phyloP scores from a whole-genome alignment of 2,888 invertebrate species.

The Stenoptilia bipunctidactyla region DNA sequence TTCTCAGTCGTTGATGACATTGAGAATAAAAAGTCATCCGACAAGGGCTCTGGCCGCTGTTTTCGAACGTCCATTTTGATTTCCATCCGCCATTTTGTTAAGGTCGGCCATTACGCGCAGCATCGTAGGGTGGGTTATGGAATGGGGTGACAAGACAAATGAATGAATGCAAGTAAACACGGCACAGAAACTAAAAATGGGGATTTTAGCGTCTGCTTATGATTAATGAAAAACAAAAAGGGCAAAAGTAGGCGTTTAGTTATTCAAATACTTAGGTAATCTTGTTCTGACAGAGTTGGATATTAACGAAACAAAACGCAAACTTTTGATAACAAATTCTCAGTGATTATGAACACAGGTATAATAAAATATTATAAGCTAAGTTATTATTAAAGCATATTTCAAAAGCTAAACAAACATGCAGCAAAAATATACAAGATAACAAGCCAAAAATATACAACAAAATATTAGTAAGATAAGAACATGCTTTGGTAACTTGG shows the following conservation, averaged over 20 bases:
- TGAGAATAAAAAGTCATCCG: conserved; percentile 98
- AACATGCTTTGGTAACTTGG: conserved; percentile 19
- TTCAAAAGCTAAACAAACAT: conserved; percentile 13
- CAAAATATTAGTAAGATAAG: not conserved
- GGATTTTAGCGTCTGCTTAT: conserved; percentile 48
- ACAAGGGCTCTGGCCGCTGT: conserved; percentile 95
- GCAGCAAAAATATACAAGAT: conserved; percentile 17
- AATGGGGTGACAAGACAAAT: conserved; percentile 69
- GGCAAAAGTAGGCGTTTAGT: too few relatives aligned
- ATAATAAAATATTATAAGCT: too few relatives aligned
- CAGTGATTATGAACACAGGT: too few relatives aligned
- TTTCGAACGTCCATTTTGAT: conserved; percentile 27
- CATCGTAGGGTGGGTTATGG: conserved; percentile 63
- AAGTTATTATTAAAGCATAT: not conserved
- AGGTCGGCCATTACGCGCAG: conserved; percentile 29
- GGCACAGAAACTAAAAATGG: conserved; percentile 48
- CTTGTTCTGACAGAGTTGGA: too few relatives aligned
- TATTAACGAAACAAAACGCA: too few relatives aligned
- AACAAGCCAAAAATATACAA: conserved; percentile 16
- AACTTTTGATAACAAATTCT: too few relatives aligned
- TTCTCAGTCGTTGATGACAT: conserved; percentile 87
- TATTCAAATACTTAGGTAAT: too few relatives aligned
- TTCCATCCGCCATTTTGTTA: conserved; percentile 32
- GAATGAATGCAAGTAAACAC: conserved; percentile 59
- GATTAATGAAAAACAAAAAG: conserved; percentile 36